Base-by-base conservation (phyloP, 2,797 vertebrate genomes). In the Sebastes hubbsi region DNA sequence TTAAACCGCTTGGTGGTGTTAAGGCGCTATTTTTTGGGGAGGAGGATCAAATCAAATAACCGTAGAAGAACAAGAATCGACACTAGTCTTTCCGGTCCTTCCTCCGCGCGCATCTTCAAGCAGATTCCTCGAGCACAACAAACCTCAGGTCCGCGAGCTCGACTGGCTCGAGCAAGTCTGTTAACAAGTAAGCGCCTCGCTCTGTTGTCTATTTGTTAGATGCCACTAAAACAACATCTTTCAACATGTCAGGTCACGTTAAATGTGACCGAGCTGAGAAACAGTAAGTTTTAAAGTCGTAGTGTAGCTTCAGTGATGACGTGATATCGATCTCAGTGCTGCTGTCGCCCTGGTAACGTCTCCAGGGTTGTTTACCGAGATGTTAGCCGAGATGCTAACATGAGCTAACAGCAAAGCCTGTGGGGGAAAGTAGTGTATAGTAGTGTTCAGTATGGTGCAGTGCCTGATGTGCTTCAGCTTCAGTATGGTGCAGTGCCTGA, bases 231-330 rank as follows among this genome's bases (percentile, higher is more conserved):
- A 38, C 4, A 30, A 11, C 49, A 6, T 52, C 8, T 1, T 1
- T 20, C 5, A 76, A 20, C 22, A 64, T 71, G 61, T 29, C 27
- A 11, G 1, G 30, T 6, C 4, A 6, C 20, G 38, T 54, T 4
- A 38, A 25, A 3, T 6, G 55, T 64, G 72, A 72, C 1, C 58
- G 3, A 8, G 1, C 7, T 24, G 58, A 85, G 34, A 20, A 42
- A 3, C 56, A 61, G 91, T 88, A 84, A 82, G 86, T 87, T 46
- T 22, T 3, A 24, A 29, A 13, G 24, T 4, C 7, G 2, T 2
- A 25, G 34, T 3, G 0, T 2, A 32, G 32, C 6, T 49, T 32
- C 36, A 22, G 0, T 16, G 7, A 2, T 1, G 12, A 7, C 7
- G 18, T 25, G 9, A 2, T 1, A 7, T 5, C 8, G 18, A 25